Conservation (phyloP, 2,888 invertebrate species). For the Coelogynopora nodosa region DNA sequence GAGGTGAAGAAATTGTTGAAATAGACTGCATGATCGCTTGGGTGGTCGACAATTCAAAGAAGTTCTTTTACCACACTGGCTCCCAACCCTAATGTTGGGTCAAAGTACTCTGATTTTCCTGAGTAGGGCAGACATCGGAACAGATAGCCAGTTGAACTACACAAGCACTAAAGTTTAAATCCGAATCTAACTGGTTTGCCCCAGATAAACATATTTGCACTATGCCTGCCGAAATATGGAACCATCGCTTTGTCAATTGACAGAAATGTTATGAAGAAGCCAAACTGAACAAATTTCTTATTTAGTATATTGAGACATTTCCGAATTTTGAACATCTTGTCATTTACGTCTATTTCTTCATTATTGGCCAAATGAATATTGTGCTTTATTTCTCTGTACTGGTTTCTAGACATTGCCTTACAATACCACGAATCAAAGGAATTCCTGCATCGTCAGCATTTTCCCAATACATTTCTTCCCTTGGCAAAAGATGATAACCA, state of each 20-base stretch:
- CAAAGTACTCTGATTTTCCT: conserved; percentile 24
- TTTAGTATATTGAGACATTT: conserved; percentile 29
- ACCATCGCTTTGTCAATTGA: conserved; percentile 18
- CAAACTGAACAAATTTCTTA: conserved; percentile 18
- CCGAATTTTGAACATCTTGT: conserved; percentile 24
- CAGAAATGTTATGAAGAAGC: conserved; percentile 11
- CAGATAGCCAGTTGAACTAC: conserved; percentile 1
- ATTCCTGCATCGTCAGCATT: background rate
- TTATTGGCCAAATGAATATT: conserved; percentile 27
- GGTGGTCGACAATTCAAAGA: background rate
- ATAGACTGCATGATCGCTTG: background rate
- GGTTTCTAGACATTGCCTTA: conserved; percentile 3
- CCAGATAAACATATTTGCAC: conserved; percentile 8
- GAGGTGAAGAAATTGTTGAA: background rate
- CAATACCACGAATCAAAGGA: background rate
- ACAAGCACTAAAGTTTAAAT: background rate
- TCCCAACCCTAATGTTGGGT: conserved; percentile 24
- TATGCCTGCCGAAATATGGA: conserved; percentile 31
- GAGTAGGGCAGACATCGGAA: conserved; percentile 24
- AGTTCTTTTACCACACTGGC: conserved; percentile 20
- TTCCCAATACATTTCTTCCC: background rate
- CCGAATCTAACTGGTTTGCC: conserved; percentile 9
- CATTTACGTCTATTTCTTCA: conserved; percentile 18
- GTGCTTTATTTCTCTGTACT: conserved; percentile 12
- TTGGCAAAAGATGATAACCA: background rate